phyloP scores from a whole-genome alignment of 2,113 vertebrate species.

The Orycteropus afer region DNA sequence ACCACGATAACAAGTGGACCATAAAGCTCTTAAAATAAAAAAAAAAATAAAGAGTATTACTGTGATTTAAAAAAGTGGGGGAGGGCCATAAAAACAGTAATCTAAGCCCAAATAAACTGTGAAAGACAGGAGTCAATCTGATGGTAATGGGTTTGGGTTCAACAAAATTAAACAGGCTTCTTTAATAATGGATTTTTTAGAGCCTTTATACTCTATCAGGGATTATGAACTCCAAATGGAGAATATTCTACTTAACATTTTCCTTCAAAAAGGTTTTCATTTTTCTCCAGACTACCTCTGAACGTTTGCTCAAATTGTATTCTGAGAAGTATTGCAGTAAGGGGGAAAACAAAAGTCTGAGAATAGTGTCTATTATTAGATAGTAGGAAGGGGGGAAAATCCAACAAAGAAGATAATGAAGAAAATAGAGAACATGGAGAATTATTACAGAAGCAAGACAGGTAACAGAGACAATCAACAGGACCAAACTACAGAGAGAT shows the following conservation, averaged over 20 bases:
- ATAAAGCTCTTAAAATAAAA: no score
- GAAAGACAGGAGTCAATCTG: not conserved
- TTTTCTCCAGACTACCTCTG: not conserved
- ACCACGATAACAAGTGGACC: not conserved
- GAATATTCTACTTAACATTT: not conserved
- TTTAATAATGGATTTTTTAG: slow-evolving; percentile 14
- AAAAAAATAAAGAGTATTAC: no score
- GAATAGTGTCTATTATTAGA: not conserved
- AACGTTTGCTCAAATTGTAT: slow-evolving; percentile 34
- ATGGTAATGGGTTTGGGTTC: not conserved
- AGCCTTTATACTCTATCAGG: not conserved
- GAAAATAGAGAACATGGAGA: slow-evolving; percentile 9
- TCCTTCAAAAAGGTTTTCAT: slow-evolving; percentile 8
- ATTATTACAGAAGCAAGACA: slow-evolving; percentile 25
- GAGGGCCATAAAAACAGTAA: not conserved
- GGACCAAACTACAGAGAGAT: slow-evolving; percentile 10
- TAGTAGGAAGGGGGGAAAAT: not conserved
- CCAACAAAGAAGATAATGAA: slow-evolving; percentile 40
- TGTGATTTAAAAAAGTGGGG: no score
- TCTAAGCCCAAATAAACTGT: slow-evolving; percentile 7
- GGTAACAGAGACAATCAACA: slow-evolving; percentile 28
- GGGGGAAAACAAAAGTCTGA: not conserved
- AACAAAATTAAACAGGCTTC: slow-evolving; percentile 31
- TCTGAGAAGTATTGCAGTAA: slow-evolving; percentile 32
- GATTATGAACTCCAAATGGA: not conserved